A percentile compares a stretch with the other conserved stretches of the same genome.
Evolutionary conservation across 2,888 invertebrate species (phyloP).

Genomic region (Tridacna gigas): DNA sequence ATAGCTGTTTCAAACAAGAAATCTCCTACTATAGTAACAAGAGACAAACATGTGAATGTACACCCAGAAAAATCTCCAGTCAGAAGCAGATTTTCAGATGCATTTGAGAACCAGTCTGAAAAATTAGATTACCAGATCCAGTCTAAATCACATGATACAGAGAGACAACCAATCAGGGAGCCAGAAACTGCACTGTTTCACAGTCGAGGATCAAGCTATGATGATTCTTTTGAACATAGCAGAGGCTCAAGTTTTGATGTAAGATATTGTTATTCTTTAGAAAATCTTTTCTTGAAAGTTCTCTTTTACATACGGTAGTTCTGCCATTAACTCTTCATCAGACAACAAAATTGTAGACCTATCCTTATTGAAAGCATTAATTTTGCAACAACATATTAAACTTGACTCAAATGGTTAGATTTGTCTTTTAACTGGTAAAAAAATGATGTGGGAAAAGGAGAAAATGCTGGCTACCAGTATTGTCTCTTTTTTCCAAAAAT

Average conservation of each 20-base stretch:
- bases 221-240: constrained; percentile 42
- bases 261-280: constrained; percentile 14
- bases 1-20: not conserved
- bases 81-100: constrained; percentile 25
- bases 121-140: not conserved
- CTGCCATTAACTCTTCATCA: too few relatives aligned
- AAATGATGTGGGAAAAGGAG: too few relatives aligned
- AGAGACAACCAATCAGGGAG: constrained; percentile 24
- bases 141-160: constrained; percentile 47
- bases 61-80: not conserved
- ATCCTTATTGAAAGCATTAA: too few relatives aligned
- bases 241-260: constrained; percentile 60
- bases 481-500: too few relatives aligned
- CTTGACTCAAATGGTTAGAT: too few relatives aligned
- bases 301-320: too few relatives aligned
- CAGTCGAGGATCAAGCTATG: constrained; percentile 53
- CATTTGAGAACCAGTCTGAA: constrained; percentile 51
- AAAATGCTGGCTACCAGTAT: too few relatives aligned
- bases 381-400: too few relatives aligned
- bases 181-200: constrained; percentile 9
- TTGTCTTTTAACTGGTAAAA: too few relatives aligned
- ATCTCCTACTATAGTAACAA: constrained; percentile 11
- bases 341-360: too few relatives aligned
- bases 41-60: not conserved
- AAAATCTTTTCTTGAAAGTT: too few relatives aligned